Evolutionary conservation across 2,113 vertebrate genomes (phyloP).

Genomic region (Anoplopoma fimbria): DNA sequence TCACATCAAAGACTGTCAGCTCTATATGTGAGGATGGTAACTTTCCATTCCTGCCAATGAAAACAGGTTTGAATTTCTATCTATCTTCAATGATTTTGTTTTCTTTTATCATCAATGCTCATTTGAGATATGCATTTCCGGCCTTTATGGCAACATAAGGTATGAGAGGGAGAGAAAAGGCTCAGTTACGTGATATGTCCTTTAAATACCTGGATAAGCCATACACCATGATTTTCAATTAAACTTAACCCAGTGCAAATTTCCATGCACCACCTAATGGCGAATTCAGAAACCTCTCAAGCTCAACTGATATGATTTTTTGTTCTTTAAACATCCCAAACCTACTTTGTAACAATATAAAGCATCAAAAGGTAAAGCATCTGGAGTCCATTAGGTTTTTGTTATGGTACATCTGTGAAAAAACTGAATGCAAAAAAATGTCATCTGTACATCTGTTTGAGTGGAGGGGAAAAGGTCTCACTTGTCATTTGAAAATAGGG

Average conservation of each 20-base stretch:
- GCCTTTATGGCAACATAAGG: neutral
- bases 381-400: neutral
- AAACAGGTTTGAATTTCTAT: constrained; percentile 29
- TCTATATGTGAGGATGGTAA: constrained; percentile 12
- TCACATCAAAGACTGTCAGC: constrained; percentile 47
- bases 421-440: neutral
- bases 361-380: neutral
- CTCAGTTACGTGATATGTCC: neutral
- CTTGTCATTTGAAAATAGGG: constrained; percentile 22
- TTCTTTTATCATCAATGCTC: constrained; percentile 11
- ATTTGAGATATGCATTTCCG: constrained; percentile 7
- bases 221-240: neutral
- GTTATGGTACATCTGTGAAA: constrained; percentile 21
- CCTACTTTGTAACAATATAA: neutral
- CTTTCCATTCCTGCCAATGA: constrained; percentile 36
- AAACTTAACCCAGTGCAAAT: neutral
- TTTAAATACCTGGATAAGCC: neutral
- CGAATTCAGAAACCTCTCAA: neutral
- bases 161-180: neutral
- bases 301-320: no score
- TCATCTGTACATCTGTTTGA: neutral
- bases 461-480: neutral
- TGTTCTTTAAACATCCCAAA: no score
- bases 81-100: constrained; percentile 11
- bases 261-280: neutral